A percentile compares a stretch with the other conserved stretches of the same genome.
Conservation (phyloP, 2,888 invertebrate genomes). For the Aspidiotus destructor region DNA sequence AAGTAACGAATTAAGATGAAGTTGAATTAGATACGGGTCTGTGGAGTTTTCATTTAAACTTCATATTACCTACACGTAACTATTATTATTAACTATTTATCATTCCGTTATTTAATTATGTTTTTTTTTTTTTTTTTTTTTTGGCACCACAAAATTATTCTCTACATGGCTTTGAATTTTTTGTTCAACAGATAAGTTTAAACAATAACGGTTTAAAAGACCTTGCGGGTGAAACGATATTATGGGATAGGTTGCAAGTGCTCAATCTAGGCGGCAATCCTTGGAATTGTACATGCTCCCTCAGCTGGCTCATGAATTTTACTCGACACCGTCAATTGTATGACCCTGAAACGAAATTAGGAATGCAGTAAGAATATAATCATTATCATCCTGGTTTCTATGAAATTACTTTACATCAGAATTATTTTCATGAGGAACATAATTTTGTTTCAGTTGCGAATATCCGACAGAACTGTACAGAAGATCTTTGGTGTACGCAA, state of each 20-base stretch:
- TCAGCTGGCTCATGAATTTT: conserved; percentile 47
- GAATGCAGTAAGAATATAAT: conserved; percentile 14
- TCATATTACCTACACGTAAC: no score
- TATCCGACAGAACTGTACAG: conserved; percentile 1
- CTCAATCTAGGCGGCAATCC: conserved; percentile 54
- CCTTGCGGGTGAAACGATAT: conserved; percentile 25
- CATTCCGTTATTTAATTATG: no score
- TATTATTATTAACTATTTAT: no score
- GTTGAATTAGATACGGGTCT: no score
- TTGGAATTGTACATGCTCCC: conserved; percentile 52
- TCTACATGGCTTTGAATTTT: no score
- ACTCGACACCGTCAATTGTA: conserved; percentile 10
- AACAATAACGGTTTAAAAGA: conserved; percentile 25
- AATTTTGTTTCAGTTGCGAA: not conserved
- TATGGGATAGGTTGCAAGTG: conserved; percentile 38
- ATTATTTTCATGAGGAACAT: not conserved
- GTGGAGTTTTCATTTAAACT: no score
- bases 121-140: no score
- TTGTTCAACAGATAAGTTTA: conserved; percentile 16
- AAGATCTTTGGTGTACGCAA: conserved; percentile 2
- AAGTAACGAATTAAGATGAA: no score
- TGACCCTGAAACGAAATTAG: conserved; percentile 21
- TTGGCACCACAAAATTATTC: no score
- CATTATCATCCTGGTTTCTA: not conserved
- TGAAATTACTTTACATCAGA: not conserved